phyloP scores from a whole-genome alignment of 1,140 invertebrate genomes.

The Pseudomyrmex sp. region DNA sequence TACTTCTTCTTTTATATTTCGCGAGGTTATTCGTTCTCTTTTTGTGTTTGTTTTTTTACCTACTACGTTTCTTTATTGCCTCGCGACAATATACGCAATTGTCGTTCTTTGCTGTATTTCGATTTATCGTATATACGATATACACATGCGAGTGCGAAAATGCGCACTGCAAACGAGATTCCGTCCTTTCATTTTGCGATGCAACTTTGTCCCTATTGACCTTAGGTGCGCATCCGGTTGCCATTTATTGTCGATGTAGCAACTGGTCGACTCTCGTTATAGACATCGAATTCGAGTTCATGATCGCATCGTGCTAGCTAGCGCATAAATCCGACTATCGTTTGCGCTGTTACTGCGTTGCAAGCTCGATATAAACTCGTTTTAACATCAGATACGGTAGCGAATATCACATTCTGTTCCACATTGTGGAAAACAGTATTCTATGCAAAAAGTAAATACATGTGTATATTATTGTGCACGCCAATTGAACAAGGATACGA shows the following conservation, averaged over 20 bases:
- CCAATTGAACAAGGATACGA: not conserved
- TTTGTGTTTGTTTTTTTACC: not conserved
- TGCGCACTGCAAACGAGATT: not conserved
- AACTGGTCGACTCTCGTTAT: not conserved
- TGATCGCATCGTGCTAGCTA: conserved; percentile 11
- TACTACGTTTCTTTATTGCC: not conserved
- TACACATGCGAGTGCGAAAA: not conserved
- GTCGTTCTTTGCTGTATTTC: not conserved
- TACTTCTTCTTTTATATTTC: not conserved
- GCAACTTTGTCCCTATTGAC: conserved; percentile 6
- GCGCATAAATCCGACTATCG: conserved; percentile 39
- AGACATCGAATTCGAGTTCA: conserved; percentile 30
- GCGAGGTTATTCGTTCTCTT: not conserved
- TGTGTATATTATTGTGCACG: not conserved
- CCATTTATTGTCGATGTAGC: conserved; percentile 1
- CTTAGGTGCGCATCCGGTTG: conserved; percentile 8
- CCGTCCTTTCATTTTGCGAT: not conserved
- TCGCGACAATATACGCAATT: not conserved
- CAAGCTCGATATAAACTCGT: not conserved
- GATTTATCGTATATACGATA: not conserved
- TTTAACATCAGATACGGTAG: conserved; percentile 20
- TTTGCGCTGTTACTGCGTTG: not conserved
- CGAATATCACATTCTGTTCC: not conserved
- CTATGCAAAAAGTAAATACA: not conserved
- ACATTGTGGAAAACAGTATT: not conserved